Percentiles rank a stretch among this genome's conserved stretches.
These are phyloP conservation scores for Rhynchopsitta pachyrhyncha DNA, from an alignment of 2,113 vertebrate genomes.

Conservation along the genomic window DNA sequence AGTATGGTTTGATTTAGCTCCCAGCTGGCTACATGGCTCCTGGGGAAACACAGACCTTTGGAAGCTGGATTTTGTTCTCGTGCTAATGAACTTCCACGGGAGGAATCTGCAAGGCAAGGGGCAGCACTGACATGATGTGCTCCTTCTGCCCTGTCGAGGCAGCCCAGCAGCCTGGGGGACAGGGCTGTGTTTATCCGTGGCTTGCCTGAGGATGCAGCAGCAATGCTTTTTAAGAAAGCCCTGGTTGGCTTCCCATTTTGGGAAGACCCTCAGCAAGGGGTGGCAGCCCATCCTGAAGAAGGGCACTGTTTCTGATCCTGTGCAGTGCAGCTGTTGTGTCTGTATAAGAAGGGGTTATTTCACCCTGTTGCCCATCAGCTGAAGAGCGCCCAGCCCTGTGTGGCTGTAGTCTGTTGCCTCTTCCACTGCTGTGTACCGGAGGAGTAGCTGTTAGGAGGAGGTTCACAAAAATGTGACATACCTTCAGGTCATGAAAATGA, in stretches of 20 bases:
- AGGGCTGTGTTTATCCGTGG: not conserved
- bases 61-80: not conserved
- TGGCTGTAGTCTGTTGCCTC: not conserved
- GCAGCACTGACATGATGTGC: accelerated
- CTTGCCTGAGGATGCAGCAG: not conserved
- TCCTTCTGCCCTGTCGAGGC: not conserved
- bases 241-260: not conserved
- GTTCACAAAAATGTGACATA: not conserved
- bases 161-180: not conserved
- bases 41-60: not conserved
- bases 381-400: accelerated
- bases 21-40: not conserved
- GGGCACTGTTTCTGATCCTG: not conserved
- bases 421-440: not conserved
- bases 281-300: not conserved
- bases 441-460: not conserved
- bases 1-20: not conserved
- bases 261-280: not conserved
- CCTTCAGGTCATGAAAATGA: not conserved
- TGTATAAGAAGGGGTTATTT: not conserved
- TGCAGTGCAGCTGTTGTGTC: not conserved
- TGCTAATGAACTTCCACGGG: accelerated
- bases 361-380: not conserved
- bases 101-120: not conserved
- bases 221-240: not conserved